Base-by-base conservation (phyloP, 2,888 invertebrate genomes). In the Allophyes oxyacanthae region DNA sequence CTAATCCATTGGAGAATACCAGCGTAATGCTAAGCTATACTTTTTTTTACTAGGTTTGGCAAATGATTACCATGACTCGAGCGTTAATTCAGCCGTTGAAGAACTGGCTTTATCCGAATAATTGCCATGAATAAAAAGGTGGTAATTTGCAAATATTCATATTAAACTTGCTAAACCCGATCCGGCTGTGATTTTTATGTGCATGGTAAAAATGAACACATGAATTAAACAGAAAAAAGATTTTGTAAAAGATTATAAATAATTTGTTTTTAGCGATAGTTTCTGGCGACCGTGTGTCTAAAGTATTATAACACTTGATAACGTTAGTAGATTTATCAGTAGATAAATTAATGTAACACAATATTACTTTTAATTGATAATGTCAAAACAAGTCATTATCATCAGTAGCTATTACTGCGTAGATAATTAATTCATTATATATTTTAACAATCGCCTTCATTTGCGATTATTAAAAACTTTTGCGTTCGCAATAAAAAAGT, bases 291-390 rank as follows among this genome's bases (percentile, higher is more conserved):
- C 25, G n/a, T 50, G 11, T 25, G 63, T 66, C 60, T 63, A 40
- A 54, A 54, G 11, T 45, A 51, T 26, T 50, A 32, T 5, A 53
- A 6, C 28, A 38, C 20, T 52, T 20, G 34, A 58, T 71, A 71
- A 52, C 48, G n/a, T 14, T 9, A 44, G 46, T 37, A 62, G 61
- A 57, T 54, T 25, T 42, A 64, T 58, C 25, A n/a, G 10, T 9
- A 38, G 61, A 65, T 65, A 49, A 54, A 57, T 56, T 44, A 48
- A 50, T 54, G 54, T 45, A 53, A 62, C 66, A 66, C 44, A 53
- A 42, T 50, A 70, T 61, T 37, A 52, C 62, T 73, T 72, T 73
- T 64, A 67, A 63, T 68, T 52, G 49, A 68, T 54, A 46, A 26
- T 7, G 46, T 64, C 37, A 26, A 10, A 56, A 57, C 41, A 63